phyloP scores from a whole-genome alignment of 1,140 invertebrate species.

The Chironomus striatipennis region DNA sequence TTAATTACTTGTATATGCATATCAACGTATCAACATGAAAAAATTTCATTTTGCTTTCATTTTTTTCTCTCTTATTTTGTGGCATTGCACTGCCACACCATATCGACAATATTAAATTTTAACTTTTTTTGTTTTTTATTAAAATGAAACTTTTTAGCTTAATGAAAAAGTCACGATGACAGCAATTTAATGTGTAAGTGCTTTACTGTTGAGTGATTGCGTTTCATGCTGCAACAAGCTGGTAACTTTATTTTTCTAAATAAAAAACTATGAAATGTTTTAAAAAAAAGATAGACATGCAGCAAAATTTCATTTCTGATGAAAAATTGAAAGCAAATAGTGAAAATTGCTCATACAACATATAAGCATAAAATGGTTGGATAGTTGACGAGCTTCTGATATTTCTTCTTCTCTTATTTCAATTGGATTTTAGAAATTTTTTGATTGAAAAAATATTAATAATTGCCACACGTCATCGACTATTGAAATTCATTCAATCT shows the following conservation, averaged over 20 bases:
- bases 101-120: neutral
- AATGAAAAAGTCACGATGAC: neutral
- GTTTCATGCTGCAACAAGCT: slow-evolving; percentile 10
- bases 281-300: neutral
- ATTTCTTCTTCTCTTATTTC: neutral
- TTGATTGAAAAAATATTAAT: neutral
- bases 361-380: neutral
- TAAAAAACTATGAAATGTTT: too few species aligned
- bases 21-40: neutral
- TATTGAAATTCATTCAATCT: neutral
- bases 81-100: neutral
- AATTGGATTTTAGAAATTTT: neutral
- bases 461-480: neutral
- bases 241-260: too few species aligned
- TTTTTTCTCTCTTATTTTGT: neutral
- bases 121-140: neutral
- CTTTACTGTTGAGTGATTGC: slow-evolving; percentile 12
- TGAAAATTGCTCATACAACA: neutral
- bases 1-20: neutral
- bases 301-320: neutral
- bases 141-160: neutral
- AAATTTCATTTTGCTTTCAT: neutral
- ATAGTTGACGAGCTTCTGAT: neutral
- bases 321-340: neutral
- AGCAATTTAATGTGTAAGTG: neutral